phyloP scores from a whole-genome alignment of 1,140 invertebrate genomes.

The Zaprionus taronus region DNA sequence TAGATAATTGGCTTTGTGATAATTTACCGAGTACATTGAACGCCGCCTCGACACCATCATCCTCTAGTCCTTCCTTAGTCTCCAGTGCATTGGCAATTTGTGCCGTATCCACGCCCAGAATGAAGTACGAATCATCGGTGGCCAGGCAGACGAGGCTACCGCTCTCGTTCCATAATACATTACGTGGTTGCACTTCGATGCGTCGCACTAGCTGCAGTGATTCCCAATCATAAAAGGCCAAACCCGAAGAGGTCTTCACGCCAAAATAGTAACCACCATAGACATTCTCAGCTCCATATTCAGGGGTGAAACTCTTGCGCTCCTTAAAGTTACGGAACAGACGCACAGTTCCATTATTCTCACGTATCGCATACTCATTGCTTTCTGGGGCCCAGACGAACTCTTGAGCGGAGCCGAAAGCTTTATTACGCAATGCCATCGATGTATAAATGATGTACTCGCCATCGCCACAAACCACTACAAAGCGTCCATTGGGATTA shows the following conservation, averaged over 20 bases:
- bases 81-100: slow-evolving; percentile 91
- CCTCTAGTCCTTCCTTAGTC: slow-evolving; percentile 90
- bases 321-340: slow-evolving; percentile 99
- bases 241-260: slow-evolving; percentile 95
- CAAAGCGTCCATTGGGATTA: slow-evolving; percentile 99
- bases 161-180: slow-evolving; percentile 98
- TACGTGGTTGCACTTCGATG: slow-evolving; percentile 85
- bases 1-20: background rate
- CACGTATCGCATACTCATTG: slow-evolving; percentile 96
- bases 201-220: slow-evolving; percentile 94
- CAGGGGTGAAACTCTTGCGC: slow-evolving; percentile 96
- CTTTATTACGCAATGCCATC: slow-evolving; percentile 99
- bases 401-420: slow-evolving; percentile 98
- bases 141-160: slow-evolving; percentile 97
- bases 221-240: slow-evolving; percentile 99
- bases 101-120: slow-evolving; percentile 94
- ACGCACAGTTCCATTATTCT: slow-evolving; percentile 95
- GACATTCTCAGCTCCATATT: slow-evolving; percentile 98
- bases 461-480: slow-evolving; percentile 99
- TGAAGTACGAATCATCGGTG: slow-evolving; percentile 98
- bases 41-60: slow-evolving; percentile 98
- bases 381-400: slow-evolving; percentile 99
- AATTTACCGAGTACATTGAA: slow-evolving; percentile 91
- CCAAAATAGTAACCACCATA: slow-evolving; percentile 98
- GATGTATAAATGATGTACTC: slow-evolving; percentile 99